Evolutionary conservation across 2,797 vertebrate species (phyloP).

Genomic region (Sebastes diaconus): DNA sequence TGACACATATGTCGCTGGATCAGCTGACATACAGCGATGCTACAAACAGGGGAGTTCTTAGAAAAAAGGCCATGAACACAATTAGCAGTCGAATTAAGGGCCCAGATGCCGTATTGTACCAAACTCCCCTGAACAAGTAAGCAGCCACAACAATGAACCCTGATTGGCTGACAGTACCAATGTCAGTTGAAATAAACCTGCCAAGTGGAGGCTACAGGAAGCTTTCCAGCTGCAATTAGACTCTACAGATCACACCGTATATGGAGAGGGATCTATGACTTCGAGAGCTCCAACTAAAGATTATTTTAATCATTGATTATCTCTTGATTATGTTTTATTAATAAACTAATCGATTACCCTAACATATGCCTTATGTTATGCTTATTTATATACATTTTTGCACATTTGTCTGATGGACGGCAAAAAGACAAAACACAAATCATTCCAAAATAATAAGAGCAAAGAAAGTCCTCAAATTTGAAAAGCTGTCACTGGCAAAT

Average conservation of each 20-base stretch:
- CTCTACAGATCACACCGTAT: background rate
- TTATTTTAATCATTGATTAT: background rate
- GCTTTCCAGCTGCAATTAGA: background rate
- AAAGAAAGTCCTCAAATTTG: background rate
- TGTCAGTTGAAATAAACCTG: slow-evolving; percentile 3
- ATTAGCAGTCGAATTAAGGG: background rate
- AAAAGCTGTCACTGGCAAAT: background rate
- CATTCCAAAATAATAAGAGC: too few relatives aligned
- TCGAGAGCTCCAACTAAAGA: background rate
- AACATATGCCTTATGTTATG: background rate
- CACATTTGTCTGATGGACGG: background rate
- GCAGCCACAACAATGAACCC: background rate
- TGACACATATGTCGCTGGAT: background rate
- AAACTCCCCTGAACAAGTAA: background rate
- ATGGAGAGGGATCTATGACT: background rate
- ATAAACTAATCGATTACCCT: background rate
- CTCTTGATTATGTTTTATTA: background rate
- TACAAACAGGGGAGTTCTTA: background rate
- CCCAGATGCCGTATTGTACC: background rate
- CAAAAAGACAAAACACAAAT: background rate
- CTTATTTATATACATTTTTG: background rate
- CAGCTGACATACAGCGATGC: background rate
- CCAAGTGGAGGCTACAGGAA: background rate
- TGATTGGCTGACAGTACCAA: background rate
- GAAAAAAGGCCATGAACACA: background rate